Evolutionary conservation across 2,888 invertebrate species (phyloP), one percentile per base, ranked within the genome.

Genomic region (Trissolcus japonicus): DNA sequence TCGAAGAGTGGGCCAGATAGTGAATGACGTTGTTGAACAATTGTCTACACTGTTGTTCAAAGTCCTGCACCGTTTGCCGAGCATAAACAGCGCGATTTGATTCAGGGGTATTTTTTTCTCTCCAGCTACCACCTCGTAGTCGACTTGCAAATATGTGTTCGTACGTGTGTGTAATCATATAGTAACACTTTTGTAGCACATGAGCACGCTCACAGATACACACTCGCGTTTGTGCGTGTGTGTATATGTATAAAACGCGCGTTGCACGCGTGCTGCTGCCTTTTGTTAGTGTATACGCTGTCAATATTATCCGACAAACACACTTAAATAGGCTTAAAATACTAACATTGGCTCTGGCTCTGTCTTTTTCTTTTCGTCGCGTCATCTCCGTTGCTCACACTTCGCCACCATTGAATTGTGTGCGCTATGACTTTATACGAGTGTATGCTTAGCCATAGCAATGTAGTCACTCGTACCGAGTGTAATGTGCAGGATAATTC

Each of bases 291-390:
- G 85, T 87, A 86, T 84, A 83, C 87, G 88, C 86, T 87, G 88
- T 88, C 88, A 88, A 88, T 88, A 88, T 88, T 88, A 88, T 87
- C 87, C 86, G 87, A 87, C 88, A 88, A 88, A 88, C 87, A 88
- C 87, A 88, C 88, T 88, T 88, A 88, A 88, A 88, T 87, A 88
- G 88, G 87, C 87, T 88, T 87, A 87, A 88, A 88, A 88, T 88
- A 87, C 87, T 86, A 85, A 86, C 87, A 86, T 86, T 84, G 80
- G 50, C 55, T 80, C 55, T 53, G 35, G 35, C 29, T 59, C 51
- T 21, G 63, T 59, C 72, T 60, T 60, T 51, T 51, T 74, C 67
- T 57, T 56, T 43, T 16, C 16, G 17, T 40, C 69, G 21, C 25
- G 43, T 41, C 14, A 1, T 56, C 63, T 63, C 50, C 46, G 41